phyloP scores from a whole-genome alignment of 2,888 invertebrate genomes.

The Spodoptera littoralis region DNA sequence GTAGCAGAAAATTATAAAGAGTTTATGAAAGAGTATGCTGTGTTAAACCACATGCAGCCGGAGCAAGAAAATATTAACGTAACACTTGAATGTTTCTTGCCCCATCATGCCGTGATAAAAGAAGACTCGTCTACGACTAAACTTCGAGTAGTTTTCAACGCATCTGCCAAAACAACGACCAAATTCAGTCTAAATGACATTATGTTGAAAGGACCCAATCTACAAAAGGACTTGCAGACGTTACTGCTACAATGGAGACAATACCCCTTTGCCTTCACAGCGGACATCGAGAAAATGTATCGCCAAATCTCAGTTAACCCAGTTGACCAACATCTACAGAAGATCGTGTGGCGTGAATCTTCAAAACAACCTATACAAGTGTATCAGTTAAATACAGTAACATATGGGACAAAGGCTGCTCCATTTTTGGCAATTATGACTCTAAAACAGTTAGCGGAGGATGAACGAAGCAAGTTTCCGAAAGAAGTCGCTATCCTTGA shows the following conservation, averaged over 20 bases:
- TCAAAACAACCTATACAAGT: background rate
- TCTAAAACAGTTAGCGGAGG: background rate
- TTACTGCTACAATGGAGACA: slow-evolving; percentile 1
- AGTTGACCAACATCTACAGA: background rate
- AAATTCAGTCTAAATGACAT: too few species aligned
- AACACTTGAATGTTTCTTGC: too few species aligned
- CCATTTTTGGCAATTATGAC: slow-evolving; percentile 6
- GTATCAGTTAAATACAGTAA: background rate
- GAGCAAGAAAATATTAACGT: too few species aligned
- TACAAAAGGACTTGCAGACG: background rate
- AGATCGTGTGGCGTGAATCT: slow-evolving; percentile 1
- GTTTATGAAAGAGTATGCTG: too few species aligned
- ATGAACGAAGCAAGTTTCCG: background rate
- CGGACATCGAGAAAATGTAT: slow-evolving; percentile 6
- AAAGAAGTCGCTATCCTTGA: too few species aligned
- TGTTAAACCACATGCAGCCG: too few species aligned
- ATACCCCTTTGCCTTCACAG: background rate
- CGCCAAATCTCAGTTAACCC: slow-evolving; percentile 2
- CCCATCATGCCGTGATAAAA: too few species aligned
- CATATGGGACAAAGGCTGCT: slow-evolving; percentile 1
- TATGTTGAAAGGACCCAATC: too few species aligned
- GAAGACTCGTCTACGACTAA: too few species aligned
- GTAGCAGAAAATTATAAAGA: too few species aligned
- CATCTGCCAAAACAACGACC: too few species aligned
- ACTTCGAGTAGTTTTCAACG: too few species aligned